Evolutionary conservation across 2,797 vertebrate species (phyloP).

Genomic region (Tenualosa ilisha): DNA sequence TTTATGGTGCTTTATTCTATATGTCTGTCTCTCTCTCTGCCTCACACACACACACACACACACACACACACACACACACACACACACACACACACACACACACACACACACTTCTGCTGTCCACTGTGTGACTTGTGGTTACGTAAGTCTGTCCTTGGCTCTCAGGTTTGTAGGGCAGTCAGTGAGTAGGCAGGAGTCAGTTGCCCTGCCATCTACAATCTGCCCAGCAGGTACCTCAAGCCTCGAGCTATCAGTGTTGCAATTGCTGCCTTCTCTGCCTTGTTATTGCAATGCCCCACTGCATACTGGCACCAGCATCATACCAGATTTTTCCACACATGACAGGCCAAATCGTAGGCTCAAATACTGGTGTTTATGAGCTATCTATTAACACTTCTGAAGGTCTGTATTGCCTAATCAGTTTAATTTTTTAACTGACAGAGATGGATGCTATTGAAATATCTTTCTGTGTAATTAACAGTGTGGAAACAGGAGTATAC

Average conservation of each 20-base stretch:
- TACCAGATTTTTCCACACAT: no score
- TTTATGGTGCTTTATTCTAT: no score
- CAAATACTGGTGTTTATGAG: constrained; percentile 5
- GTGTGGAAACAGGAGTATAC: no score
- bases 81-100: neutral
- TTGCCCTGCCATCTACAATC: neutral
- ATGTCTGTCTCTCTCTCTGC: neutral
- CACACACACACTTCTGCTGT: neutral
- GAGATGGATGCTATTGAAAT: neutral
- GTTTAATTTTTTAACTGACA: neutral
- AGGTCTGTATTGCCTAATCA: neutral
- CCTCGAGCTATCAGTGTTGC: neutral
- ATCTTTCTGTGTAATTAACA: neutral
- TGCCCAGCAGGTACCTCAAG: neutral
- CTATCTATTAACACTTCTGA: neutral
- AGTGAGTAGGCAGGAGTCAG: neutral
- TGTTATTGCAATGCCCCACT: neutral
- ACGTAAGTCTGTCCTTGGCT: neutral
- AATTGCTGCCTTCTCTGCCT: neutral
- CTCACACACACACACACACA: neutral
- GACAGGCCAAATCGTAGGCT: no score
- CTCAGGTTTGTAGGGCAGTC: neutral
- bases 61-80: neutral
- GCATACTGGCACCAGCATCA: neutral
- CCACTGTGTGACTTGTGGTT: neutral